Percentiles rank a stretch among this genome's conserved stretches.
These are phyloP conservation scores for Fregata magnificens DNA, from an alignment of 2,113 vertebrate genomes.

Conservation along the genomic window DNA sequence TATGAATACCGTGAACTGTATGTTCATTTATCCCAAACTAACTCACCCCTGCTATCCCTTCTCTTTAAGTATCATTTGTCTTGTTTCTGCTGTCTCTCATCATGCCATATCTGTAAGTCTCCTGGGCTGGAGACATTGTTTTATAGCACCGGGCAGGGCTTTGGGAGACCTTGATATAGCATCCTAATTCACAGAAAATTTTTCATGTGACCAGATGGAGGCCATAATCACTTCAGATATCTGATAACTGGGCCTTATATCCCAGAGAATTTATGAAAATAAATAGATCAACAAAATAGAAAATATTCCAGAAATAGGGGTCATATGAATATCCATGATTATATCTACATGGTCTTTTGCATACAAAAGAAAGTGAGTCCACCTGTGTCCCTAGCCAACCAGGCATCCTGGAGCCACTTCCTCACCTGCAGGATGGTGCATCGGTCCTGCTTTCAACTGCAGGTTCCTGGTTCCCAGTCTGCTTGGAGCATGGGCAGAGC, in stretches of 20 bases:
- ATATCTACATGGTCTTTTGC: background rate
- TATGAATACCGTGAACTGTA: background rate
- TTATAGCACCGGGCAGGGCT: background rate
- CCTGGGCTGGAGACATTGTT: background rate
- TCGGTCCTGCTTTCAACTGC: background rate
- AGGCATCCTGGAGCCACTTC: background rate
- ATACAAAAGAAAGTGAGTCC: background rate
- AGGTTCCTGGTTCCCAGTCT: background rate
- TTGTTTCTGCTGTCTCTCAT: background rate
- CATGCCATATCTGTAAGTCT: background rate
- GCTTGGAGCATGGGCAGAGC: background rate
- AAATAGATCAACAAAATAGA: background rate
- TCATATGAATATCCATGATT: background rate
- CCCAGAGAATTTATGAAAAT: background rate
- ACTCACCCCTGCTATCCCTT: background rate
- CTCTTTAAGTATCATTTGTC: background rate
- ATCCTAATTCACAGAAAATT: background rate
- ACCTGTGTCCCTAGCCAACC: background rate
- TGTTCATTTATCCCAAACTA: background rate
- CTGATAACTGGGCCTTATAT: background rate
- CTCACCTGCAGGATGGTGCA: background rate
- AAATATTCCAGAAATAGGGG: background rate
- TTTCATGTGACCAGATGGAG: background rate
- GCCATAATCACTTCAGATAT: background rate
- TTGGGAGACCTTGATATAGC: background rate